A percentile compares a stretch with the other conserved stretches of the same genome.
These are phyloP conservation scores for Chrysopa pallens DNA, from an alignment of 1,140 invertebrate species.

Conservation along the genomic window DNA sequence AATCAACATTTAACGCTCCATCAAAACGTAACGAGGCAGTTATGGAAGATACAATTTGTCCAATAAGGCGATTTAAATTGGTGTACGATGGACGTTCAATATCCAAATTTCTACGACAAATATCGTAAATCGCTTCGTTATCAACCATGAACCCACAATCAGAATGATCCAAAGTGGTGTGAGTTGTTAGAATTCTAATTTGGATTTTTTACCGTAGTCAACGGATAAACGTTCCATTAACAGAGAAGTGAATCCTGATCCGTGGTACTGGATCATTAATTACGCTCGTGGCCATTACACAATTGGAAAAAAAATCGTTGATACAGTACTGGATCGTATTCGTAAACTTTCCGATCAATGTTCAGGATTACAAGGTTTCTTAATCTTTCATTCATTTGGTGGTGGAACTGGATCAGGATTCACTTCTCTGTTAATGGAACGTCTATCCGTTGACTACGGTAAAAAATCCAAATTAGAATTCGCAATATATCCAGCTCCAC, in stretches of 20 bases:
- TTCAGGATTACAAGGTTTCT: conserved; percentile 36
- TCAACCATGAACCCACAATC: no score
- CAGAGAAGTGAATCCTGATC: no score
- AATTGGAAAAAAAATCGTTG: conserved; percentile 52
- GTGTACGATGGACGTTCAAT: conserved; percentile 55
- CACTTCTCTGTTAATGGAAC: conserved; percentile 36
- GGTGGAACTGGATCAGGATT: conserved; percentile 56
- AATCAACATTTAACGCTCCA: conserved; percentile 65
- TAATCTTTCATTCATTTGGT: conserved; percentile 63
- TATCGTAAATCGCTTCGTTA: conserved; percentile 72
- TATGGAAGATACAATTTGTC: conserved; percentile 50
- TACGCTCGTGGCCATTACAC: conserved; percentile 75
- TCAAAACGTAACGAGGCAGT: conserved; percentile 69
- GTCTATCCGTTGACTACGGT: conserved; percentile 31
- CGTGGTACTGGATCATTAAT: no score
- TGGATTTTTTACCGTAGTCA: no score
- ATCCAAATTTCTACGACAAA: conserved; percentile 48
- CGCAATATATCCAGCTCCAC: conserved; percentile 43
- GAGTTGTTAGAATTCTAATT: no score
- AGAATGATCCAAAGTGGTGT: no score
- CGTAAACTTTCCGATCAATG: conserved; percentile 37
- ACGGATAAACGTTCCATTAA: no score
- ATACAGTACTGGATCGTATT: conserved; percentile 35
- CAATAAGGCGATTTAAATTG: conserved; percentile 56
- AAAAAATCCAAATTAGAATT: conserved; percentile 48